Base-by-base conservation (phyloP, 2,888 invertebrate species). In the Chydorus sphaericus region DNA sequence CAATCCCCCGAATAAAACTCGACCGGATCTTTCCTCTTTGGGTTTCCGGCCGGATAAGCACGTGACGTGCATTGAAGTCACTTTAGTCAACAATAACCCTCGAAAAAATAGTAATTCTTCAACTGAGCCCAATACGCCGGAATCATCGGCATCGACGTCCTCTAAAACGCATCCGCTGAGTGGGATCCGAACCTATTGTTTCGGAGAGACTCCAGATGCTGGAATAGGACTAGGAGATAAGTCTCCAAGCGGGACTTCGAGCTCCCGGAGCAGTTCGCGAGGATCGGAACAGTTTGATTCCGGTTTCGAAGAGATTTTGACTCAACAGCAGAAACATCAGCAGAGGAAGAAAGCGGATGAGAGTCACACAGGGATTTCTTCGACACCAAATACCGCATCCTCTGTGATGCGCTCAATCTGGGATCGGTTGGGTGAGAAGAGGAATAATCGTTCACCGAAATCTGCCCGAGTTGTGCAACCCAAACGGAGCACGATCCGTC, bases 401-500 rank as follows among this genome's bases (percentile, higher is more conserved):
- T 44, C 44, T 14, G 28, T 44, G 26, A 44, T 44, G 26, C 20
- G 26, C 10, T 23, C 44, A n/a, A 44, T 44, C 28, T 44, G 23
- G 4, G 26, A 44, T 14, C 23, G 28, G n/a, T 26, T 44, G 16
- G 44, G 44, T n/a, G 44, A 28, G 6, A 23, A 44, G 4, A 28
- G 28, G 39, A 39, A 39, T 23, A 23, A 20, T 23, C 44, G 44
- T 14, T 14, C 44, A 11, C 44, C 44, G 5, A 44, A 44, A 44
- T n/a, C n/a, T n/a, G n/a, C n/a, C n/a, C n/a, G n/a, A n/a, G n/a
- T n/a, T n/a, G 55, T 55, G 23, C 36, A 48, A 20, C 36, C 48
- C 14, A 55, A 55, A 26, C 48, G 55, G 14, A 55, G 55, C 26
- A 55, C 55, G 14, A 55, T 55, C 23, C 55, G 55, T 14, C 28